These are phyloP conservation scores for Ophion costatus DNA, from an alignment of 2,888 invertebrate genomes.

Conservation along the genomic window DNA sequence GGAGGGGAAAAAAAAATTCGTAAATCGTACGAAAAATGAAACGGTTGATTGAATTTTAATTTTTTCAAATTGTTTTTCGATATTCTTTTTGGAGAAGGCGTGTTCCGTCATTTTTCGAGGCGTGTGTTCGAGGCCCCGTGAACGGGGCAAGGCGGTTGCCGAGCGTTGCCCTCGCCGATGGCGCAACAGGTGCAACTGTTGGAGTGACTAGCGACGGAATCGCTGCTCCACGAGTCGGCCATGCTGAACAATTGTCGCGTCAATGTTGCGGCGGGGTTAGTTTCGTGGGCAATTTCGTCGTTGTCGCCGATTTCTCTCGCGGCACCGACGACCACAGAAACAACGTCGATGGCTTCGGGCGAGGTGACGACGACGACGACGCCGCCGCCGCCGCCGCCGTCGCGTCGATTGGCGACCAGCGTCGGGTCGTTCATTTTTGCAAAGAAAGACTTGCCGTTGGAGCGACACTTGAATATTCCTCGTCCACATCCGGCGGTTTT, in stretches of 20 bases:
- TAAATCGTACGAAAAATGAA: not conserved
- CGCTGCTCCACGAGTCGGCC: conserved; percentile 76
- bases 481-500: conserved; percentile 51
- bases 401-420: not conserved
- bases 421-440: not conserved
- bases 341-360: conserved; percentile 6
- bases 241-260: conserved; percentile 75
- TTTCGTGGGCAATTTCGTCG: conserved; percentile 44
- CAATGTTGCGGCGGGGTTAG: conserved; percentile 65
- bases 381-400: too few species aligned
- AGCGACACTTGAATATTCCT: conserved; percentile 42
- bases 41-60: not conserved
- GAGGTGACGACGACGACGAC: too few species aligned
- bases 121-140: conserved; percentile 64
- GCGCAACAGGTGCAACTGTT: conserved; percentile 75
- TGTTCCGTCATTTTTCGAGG: conserved; percentile 18
- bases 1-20: too few species aligned
- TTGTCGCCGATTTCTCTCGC: conserved; percentile 36
- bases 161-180: conserved; percentile 59
- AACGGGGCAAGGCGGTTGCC: conserved; percentile 66
- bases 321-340: not conserved
- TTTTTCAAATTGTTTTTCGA: not conserved
- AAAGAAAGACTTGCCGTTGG: not conserved
- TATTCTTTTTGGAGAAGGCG: not conserved
- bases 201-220: conserved; percentile 74